These are phyloP conservation scores for Noctilio leporinus DNA, from an alignment of 2,113 vertebrate species.

Conservation along the genomic window DNA sequence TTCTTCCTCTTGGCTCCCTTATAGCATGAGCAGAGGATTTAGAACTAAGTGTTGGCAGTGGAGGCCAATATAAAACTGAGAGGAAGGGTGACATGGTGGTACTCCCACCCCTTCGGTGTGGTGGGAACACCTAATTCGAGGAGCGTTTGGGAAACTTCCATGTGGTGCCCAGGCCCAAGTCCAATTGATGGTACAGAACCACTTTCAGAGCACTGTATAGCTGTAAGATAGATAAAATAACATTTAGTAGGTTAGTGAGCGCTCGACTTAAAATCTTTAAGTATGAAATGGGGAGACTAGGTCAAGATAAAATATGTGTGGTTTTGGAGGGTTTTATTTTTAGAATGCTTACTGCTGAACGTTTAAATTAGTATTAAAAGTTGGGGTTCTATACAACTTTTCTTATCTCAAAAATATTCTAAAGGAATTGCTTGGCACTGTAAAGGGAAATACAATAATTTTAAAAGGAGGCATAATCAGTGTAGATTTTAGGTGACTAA, in stretches of 20 bases:
- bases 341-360: background rate
- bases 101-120: no score
- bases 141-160: background rate
- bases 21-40: background rate
- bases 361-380: constrained; percentile 18
- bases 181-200: background rate
- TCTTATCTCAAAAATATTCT: background rate
- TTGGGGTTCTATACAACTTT: background rate
- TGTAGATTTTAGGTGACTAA: background rate
- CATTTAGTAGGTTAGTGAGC: background rate
- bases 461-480: background rate
- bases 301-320: background rate
- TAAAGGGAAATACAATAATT: background rate
- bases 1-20: background rate
- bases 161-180: background rate
- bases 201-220: background rate
- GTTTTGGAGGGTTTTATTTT: background rate
- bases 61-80: background rate
- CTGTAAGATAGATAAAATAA: background rate
- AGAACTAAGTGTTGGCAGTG: background rate
- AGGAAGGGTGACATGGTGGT: no score
- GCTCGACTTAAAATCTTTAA: background rate
- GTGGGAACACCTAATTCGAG: background rate
- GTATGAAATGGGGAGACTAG: background rate
- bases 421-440: constrained; percentile 23